phyloP scores from a whole-genome alignment of 1,140 invertebrate genomes.

The Bombus difficillimus region DNA sequence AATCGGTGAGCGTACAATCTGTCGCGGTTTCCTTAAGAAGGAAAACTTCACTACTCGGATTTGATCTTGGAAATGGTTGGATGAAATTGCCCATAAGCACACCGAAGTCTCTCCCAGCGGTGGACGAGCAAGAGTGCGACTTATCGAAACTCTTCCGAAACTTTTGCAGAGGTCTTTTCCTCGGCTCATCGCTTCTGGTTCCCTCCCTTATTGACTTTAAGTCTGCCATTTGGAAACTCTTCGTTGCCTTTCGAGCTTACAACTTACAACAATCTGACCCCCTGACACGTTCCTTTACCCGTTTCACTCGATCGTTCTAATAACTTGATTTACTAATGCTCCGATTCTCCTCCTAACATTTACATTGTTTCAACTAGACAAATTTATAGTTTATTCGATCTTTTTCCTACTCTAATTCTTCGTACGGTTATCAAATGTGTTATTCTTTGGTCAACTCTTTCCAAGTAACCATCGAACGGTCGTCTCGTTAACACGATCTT shows the following conservation, averaged over 20 bases:
- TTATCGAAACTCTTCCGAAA: constrained; percentile 69
- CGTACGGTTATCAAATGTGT: no score
- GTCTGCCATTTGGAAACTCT: constrained; percentile 52
- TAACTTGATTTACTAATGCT: not conserved
- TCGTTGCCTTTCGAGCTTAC: constrained; percentile 14
- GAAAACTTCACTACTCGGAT: constrained; percentile 61
- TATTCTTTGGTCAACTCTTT: not conserved
- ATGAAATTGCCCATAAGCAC: constrained; percentile 66
- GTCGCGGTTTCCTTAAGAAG: constrained; percentile 39
- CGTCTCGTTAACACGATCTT: not conserved
- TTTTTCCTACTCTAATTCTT: no score
- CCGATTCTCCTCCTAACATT: not conserved
- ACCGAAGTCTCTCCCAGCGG: constrained; percentile 48
- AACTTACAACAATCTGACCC: constrained; percentile 4
- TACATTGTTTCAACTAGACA: no score
- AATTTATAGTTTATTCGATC: no score
- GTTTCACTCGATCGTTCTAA: not conserved
- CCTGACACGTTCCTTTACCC: not conserved
- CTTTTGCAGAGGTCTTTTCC: constrained; percentile 61
- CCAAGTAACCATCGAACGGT: not conserved
- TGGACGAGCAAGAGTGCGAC: constrained; percentile 61
- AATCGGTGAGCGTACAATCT: constrained; percentile 38
- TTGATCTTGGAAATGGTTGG: constrained; percentile 58
- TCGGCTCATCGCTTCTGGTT: constrained; percentile 61
- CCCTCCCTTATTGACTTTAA: constrained; percentile 75